Evolutionary conservation across 2,888 invertebrate species (phyloP).

Genomic region (Drosophila ezoana): DNA sequence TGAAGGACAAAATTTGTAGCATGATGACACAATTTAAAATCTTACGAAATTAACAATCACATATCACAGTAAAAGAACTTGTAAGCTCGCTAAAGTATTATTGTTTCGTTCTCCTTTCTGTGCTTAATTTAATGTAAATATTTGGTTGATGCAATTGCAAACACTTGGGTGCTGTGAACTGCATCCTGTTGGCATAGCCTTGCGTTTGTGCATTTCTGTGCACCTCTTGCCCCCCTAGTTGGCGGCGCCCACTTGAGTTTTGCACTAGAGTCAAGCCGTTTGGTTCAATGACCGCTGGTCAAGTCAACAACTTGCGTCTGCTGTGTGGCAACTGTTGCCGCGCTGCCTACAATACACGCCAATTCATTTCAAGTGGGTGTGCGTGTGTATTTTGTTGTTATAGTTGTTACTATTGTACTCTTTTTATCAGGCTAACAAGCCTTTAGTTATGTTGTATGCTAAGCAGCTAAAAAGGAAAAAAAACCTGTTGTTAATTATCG

Average conservation of each 20-base stretch:
- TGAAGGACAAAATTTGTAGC: conserved; percentile 56
- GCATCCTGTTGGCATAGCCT: conserved; percentile 22
- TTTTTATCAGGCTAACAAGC: conserved; percentile 76
- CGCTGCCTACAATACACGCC: conserved; percentile 53
- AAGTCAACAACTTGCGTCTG: conserved; percentile 58
- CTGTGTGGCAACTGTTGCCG: conserved; percentile 39
- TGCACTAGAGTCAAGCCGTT: conserved; percentile 12
- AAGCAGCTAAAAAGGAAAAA: conserved; percentile 58
- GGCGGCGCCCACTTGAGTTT: conserved; percentile 40
- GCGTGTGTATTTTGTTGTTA: conserved; percentile 19
- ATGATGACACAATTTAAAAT: conserved; percentile 21
- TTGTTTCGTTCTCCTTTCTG: background rate
- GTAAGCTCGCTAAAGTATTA: background rate
- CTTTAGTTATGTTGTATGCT: conserved; percentile 74
- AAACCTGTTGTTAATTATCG: conserved; percentile 70
- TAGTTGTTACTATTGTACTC: conserved; percentile 33
- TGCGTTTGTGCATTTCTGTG: conserved; percentile 9
- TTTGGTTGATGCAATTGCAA: conserved; percentile 21
- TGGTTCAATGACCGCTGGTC: conserved; percentile 59
- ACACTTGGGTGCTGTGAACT: conserved; percentile 13
- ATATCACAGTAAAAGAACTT: conserved; percentile 8
- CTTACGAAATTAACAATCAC: conserved; percentile 9
- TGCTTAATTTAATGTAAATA: conserved; percentile 33
- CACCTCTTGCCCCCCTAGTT: conserved; percentile 18
- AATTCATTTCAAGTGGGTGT: conserved; percentile 55